Percentiles rank a stretch among this genome's conserved stretches.
These are phyloP conservation scores for Diaperis boleti DNA, from an alignment of 2,888 invertebrate genomes.

Conservation along the genomic window DNA sequence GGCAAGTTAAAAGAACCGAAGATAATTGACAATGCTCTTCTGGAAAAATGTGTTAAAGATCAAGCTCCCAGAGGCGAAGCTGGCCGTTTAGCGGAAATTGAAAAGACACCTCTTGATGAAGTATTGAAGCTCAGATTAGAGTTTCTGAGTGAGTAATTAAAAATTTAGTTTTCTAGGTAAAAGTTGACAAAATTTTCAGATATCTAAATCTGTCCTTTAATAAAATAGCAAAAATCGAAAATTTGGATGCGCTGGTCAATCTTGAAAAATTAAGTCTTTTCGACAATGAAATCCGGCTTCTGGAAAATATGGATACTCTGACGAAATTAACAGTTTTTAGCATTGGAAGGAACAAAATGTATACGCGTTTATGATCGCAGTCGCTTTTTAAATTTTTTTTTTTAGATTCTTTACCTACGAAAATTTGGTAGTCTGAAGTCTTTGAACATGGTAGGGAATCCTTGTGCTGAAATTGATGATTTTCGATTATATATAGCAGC, in stretches of 20 bases:
- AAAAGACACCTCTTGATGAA: conserved; percentile 82
- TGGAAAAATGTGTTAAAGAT: conserved; percentile 78
- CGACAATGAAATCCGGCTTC: conserved; percentile 79
- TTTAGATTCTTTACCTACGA: conserved; percentile 78
- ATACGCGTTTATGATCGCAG: not conserved
- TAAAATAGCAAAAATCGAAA: conserved; percentile 86
- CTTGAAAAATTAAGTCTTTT: conserved; percentile 84
- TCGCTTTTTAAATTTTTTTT: too few relatives aligned
- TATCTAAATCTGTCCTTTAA: conserved; percentile 93
- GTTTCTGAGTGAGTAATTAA: conserved; percentile 88
- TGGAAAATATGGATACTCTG: conserved; percentile 83
- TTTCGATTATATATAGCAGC: conserved; percentile 79
- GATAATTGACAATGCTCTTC: conserved; percentile 84
- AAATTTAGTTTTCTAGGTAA: conserved; percentile 79
- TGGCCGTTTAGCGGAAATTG: conserved; percentile 79
- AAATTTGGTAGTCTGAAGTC: conserved; percentile 76
- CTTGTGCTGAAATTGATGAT: conserved; percentile 75
- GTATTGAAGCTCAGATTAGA: conserved; percentile 80
- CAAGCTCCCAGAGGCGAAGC: conserved; percentile 84
- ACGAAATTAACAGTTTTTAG: conserved; percentile 83
- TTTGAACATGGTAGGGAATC: conserved; percentile 85
- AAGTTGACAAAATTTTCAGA: too few relatives aligned
- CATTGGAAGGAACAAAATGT: conserved; percentile 85
- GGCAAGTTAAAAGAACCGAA: conserved; percentile 71
- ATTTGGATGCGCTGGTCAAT: conserved; percentile 78